Base-by-base conservation (phyloP, 2,888 invertebrate species). In the Tanytarsus gracilentus region DNA sequence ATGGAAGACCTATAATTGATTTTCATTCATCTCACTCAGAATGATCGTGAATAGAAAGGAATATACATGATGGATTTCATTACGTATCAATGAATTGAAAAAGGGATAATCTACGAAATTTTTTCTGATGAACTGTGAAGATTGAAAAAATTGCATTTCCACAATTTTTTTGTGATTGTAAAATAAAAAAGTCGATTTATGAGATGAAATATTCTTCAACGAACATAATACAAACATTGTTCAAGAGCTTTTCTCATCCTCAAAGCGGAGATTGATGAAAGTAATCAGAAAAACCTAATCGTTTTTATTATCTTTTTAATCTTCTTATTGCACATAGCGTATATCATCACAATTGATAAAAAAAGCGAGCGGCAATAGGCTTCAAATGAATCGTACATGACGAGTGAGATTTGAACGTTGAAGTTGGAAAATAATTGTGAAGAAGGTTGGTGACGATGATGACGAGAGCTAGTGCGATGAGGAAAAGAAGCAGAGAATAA, bases 281-380 rank as follows among this genome's bases (percentile, higher is more conserved):
- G 56, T 56, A 56, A 56, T 56, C 56, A 49, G 18, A 21, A 59
- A 33, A 59, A 59, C 49, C 59, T 59, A 59, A 59, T 59, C 59
- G 59, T 59, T 59, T 49, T 59, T 59, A 59, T 59, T 59, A 59
- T 59, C 59, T 59, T 59, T 59, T 59, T 59, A 59, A 59, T 59
- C 59, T 59, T 59, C 59, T 59, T 59, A 50, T 27, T 27, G 50
- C 50, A 50, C 50, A 50, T 50, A 25, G 26, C 48, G 29, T 29
- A 25, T 16, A 50, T 21, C 23, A 11, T 53, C 27, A 33, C 30
- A 53, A 53, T 53, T 53, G 53, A 53, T 53, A 23, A 53, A 53
- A 53, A 51, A n/a, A n/a, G n/a, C n/a, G n/a, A n/a, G n/a, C n/a
- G n/a, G n/a, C n/a, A n/a, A n/a, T n/a, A n/a, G n/a, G n/a, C n/a